A percentile compares a stretch with the other conserved stretches of the same genome.
Evolutionary conservation across 2,888 invertebrate species (phyloP).

Genomic region (Hemithea aestivaria): DNA sequence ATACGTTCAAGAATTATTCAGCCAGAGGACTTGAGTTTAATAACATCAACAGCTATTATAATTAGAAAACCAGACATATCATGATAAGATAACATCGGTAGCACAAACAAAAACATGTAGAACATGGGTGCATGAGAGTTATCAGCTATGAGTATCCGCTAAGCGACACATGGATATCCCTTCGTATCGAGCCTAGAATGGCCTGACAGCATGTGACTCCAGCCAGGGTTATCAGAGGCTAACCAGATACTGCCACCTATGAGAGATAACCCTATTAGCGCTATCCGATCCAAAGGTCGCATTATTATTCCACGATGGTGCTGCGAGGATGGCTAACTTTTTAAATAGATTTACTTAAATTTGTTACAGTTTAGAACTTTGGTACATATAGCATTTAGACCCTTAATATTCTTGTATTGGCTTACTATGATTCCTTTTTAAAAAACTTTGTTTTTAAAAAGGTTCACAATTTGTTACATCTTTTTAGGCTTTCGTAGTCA

Average conservation of each 20-base stretch:
- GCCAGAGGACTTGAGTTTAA: too few species aligned
- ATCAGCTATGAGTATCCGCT: conserved; percentile 12
- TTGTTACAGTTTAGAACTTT: too few species aligned
- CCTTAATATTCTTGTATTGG: too few species aligned
- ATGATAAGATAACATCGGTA: conserved; percentile 9
- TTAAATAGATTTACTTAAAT: conserved; percentile 5
- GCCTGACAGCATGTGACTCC: too few species aligned
- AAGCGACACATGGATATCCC: conserved; percentile 5
- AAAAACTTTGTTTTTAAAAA: too few species aligned
- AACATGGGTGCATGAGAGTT: conserved; percentile 1
- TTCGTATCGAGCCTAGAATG: too few species aligned
- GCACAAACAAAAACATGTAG: conserved; percentile 7
- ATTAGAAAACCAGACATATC: not conserved
- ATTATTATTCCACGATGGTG: conserved; percentile 20
- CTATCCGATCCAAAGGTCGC: conserved; percentile 28
- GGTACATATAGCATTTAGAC: too few species aligned
- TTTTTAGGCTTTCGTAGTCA: too few species aligned
- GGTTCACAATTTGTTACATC: too few species aligned
- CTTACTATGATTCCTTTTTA: too few species aligned
- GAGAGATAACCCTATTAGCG: conserved; percentile 25
- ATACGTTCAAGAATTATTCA: too few species aligned
- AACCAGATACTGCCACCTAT: conserved; percentile 16
- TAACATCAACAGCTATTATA: not conserved
- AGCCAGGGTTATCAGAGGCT: conserved; percentile 16
- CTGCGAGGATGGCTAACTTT: conserved; percentile 16